Base-by-base conservation (phyloP, 2,888 invertebrate genomes). In the Eupithecia centaureata region DNA sequence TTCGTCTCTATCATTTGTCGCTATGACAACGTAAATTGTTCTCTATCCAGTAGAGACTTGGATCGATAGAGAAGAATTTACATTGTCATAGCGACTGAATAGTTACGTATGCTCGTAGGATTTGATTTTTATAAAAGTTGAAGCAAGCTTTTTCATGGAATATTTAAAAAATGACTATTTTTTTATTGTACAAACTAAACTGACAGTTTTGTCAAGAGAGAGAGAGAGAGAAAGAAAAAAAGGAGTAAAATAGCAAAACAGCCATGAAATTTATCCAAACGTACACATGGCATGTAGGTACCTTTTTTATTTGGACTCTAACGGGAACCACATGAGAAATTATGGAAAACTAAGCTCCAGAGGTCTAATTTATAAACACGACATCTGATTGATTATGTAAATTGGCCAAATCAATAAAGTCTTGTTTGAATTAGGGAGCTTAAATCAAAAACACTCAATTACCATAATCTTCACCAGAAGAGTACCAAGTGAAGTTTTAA, bases 381-480 rank as follows among this genome's bases (percentile, higher is more conserved):
- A 58, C 32, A 42, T 25, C 30, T 64, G 15, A 42, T 15, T 18
- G 32, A 63, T 67, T 67, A 67, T 62, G 60, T 59, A 51, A 35
- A 59, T 63, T 60, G 62, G 38, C 59, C 22, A 52, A 63, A 58
- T 68, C 61, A 38, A 60, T 59, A 59, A 63, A 61, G 15, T 63
- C 57, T 54, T 38, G 61, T 42, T 65, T 65, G 33, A 65, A 62
- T 65, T 61, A 64, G 52, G 58, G 63, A 63, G 67, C 63, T 64
- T 63, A 68, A 65, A 35, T 65, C 62, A 42, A 69, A 64, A 60
- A 63, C 35, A 47, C 52, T 58, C 32, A 60, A 73, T 75, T 66
- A 70, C 68, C 69, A 68, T 72, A 72, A 75, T 68, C 72, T 69
- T 51, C 69, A 61, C 57, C 57, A 59, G 67, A 61, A 73, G 61